Percentiles rank a stretch among this genome's conserved stretches.
phyloP scores from a whole-genome alignment of 2,113 vertebrate species.

The Cyprinodon brontotheroides region DNA sequence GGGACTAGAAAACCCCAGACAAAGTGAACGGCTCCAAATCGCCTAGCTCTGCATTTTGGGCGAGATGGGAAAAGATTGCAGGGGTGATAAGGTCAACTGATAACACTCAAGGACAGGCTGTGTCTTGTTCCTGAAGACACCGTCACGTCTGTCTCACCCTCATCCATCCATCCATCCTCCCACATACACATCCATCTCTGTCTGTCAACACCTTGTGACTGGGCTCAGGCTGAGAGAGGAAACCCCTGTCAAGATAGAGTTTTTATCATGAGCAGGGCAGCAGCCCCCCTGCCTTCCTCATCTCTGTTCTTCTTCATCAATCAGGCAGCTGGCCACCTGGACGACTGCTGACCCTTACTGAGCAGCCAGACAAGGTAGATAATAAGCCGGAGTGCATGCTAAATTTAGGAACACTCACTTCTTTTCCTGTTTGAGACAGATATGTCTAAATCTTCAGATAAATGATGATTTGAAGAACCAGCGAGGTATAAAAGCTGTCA shows the following conservation, averaged over 20 bases:
- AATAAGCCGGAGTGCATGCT: slow-evolving; percentile 32
- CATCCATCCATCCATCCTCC: slow-evolving; percentile 56
- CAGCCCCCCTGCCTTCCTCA: neutral
- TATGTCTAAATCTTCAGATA: neutral
- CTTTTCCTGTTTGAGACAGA: slow-evolving; percentile 40
- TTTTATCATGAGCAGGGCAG: slow-evolving; percentile 68
- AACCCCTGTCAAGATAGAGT: slow-evolving; percentile 76
- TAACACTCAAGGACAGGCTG: slow-evolving; percentile 64
- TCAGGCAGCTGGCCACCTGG: slow-evolving; percentile 71
- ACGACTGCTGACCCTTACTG: slow-evolving; percentile 66
- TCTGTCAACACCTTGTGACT: slow-evolving; percentile 69
- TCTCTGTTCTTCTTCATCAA: slow-evolving; percentile 71
- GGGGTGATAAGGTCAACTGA: slow-evolving; percentile 64
- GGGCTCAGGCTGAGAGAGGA: slow-evolving; percentile 69
- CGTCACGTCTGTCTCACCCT: slow-evolving; percentile 45
- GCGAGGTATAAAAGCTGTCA: neutral
- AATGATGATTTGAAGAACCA: neutral
- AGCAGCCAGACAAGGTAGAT: slow-evolving; percentile 45
- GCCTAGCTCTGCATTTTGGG: slow-evolving; percentile 6
- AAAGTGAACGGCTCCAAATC: neutral
- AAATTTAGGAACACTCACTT: neutral
- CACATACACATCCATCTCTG: slow-evolving; percentile 66
- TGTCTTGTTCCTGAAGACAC: slow-evolving; percentile 65
- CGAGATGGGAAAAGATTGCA: slow-evolving; percentile 10
- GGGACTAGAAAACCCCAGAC: neutral